Base-by-base conservation (phyloP, 2,113 vertebrate species). In the Marcusenius ussheri region DNA sequence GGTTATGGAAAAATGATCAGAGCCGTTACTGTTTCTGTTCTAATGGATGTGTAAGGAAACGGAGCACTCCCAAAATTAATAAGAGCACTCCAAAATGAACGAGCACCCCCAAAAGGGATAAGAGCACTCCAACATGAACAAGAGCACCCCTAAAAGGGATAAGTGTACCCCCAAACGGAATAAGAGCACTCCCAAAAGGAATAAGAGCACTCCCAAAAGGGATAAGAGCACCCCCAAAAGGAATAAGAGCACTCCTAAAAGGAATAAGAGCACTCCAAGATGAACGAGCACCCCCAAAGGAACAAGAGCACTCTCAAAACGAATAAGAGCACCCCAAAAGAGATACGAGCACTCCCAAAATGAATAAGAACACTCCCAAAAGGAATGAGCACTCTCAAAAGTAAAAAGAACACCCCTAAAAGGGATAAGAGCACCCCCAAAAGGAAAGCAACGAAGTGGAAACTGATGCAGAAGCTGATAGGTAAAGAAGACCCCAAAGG, bases 1-100 rank as follows among this genome's bases (percentile, higher is more conserved):
- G 51, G 87, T 88, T 62, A 70, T 46, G 42, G 70, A 77, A 80
- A 80, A 80, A 77, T 42, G 89, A 89, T 89, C 51, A 84, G 53
- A 89, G 89, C 19, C 1, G 2, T 46, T 89, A 51, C 77, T 83
- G 66, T 35, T 56, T 15, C 24, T 84, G 51, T 42, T 17, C 2
- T 39, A n/a, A 83, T 77, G 3, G 47, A 24, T 9, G 87, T 56
- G 17, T 53, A 10, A 39, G 31, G 19, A 27, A 87, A 24, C 51
- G 62, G 50, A 83, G 13, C 3, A 27, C 35, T 39, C 35, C 35
- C 74, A 77, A 42, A 77, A 42, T 5, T 15, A 7, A 66, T n/a
- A 66, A 24, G 50, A 83, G 13, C 19, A 27, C 35, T 1, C 62
- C 62, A 11, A 11, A 70, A 70, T n/a, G n/a, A 17, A 42, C 21